These are phyloP conservation scores for Megaptera novaeangliae DNA, from an alignment of 2,113 vertebrate genomes.

Conservation along the genomic window DNA sequence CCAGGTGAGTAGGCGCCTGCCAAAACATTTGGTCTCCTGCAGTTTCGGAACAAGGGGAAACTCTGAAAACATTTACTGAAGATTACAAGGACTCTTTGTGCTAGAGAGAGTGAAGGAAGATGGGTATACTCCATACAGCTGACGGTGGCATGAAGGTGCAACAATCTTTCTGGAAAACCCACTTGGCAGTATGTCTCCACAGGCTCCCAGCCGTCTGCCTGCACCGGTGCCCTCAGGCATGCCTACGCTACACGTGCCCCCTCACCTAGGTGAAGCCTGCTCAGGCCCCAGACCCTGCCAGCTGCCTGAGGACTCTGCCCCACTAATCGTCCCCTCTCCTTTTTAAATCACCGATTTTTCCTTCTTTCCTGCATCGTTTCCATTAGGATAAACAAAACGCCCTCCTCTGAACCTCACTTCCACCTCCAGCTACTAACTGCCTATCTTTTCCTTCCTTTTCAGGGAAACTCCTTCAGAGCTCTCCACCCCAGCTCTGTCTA, in stretches of 20 bases:
- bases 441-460: neutral
- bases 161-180: neutral
- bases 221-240: neutral
- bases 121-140: neutral
- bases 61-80: neutral
- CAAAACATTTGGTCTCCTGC: neutral
- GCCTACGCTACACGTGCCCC: neutral
- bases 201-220: neutral
- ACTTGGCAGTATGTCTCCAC: neutral
- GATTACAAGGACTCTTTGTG: no score
- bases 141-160: fast-evolving
- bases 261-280: neutral
- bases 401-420: neutral
- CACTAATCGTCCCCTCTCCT: neutral
- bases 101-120: neutral
- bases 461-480: neutral
- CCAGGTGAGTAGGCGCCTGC: neutral
- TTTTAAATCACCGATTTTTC: neutral
- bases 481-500: neutral
- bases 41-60: neutral
- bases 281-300: neutral
- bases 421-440: neutral
- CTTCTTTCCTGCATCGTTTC: neutral
- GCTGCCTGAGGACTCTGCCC: neutral
- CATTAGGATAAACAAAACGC: neutral